Evolutionary conservation across 1,140 invertebrate species (phyloP), one percentile per base, ranked within the genome.

Genomic region (Caenorhabditis brenneri): DNA sequence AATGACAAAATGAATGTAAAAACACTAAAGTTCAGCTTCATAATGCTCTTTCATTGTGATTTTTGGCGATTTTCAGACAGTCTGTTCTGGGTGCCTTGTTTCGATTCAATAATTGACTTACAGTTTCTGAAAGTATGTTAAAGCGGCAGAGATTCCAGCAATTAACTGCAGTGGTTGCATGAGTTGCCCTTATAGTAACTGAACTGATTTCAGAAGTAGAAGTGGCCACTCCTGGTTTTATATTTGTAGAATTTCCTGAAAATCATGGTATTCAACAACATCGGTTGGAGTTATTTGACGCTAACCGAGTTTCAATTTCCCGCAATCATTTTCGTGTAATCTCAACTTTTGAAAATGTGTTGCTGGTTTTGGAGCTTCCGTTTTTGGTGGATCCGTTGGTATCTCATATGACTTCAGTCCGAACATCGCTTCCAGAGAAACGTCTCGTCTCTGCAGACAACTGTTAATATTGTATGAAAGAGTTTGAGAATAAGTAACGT

Each of bases 111-210:
- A 42, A 42, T 42, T 42, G 39, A 39, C 65, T 42, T 19, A 74
- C 65, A n/a, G 42, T 46, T 46, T n/a, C 22, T 12, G 65, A 74
- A 1, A 74, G n/a, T 2, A 74, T 46, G 24, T 74, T 74, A 9
- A 9, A 42, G 10, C 65, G 16, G n/a, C 65, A 74, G 7, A 74
- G 22, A 74, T 74, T 74, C 65, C 65, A 74, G n/a, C 65, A 74
- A 31, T 74, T 74, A 4, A n/a, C 24, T 24, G 36, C 36, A 4
- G 65, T 74, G 3, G 65, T 33, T 22, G 65, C 65, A 42, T 74
- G 65, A 1, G 65, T 74, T 22, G 65, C n/a, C 12, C 65, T 42
- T 4, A 74, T 46, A 5, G 33, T 74, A 22, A 36, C 29, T 7
- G 19, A 22, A 24, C 15, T 42, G 3, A 74, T 74, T 3, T 36